A percentile compares a stretch with the other conserved stretches of the same genome.
Evolutionary conservation across 2,797 vertebrate genomes (phyloP).

Genomic region (Sphenodon punctatus): DNA sequence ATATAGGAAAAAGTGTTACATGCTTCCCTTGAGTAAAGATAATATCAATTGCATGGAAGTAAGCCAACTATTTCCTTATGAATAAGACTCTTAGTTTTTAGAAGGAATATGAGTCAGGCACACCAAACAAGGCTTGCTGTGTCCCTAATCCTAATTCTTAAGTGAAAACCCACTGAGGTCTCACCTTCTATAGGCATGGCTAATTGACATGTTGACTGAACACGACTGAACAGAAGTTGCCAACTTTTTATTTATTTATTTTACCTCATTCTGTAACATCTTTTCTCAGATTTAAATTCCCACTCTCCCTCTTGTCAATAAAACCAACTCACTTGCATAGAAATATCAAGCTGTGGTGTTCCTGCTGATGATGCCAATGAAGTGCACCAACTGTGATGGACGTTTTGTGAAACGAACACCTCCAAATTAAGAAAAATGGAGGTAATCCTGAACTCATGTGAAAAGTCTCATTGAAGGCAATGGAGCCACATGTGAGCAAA

Average conservation of each 20-base stretch:
- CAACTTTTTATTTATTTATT: conserved; percentile 60
- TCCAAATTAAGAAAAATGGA: conserved; percentile 32
- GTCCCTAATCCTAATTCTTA: conserved; percentile 1
- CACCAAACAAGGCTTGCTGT: conserved; percentile 23
- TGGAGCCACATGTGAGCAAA: too few relatives aligned
- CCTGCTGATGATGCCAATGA: not conserved
- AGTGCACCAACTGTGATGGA: conserved; percentile 16
- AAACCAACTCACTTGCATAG: not conserved
- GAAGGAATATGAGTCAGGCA: not conserved
- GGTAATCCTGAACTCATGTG: too few relatives aligned
- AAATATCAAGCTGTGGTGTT: not conserved
- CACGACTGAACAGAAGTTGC: not conserved
- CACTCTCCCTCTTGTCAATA: conserved; percentile 25
- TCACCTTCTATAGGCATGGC: conserved; percentile 33
- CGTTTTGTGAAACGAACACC: not conserved
- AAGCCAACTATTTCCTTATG: conserved; percentile 15
- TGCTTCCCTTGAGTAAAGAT: not conserved
- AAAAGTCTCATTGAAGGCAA: too few relatives aligned
- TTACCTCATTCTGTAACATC: conserved; percentile 32
- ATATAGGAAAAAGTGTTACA: conserved; percentile 13
- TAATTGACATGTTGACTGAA: conserved; percentile 48
- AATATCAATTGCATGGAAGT: not conserved
- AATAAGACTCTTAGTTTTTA: conserved; percentile 23
- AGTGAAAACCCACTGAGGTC: conserved; percentile 20
- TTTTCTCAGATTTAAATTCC: conserved; percentile 39